Percentiles rank a stretch among this genome's conserved stretches.
phyloP scores from a whole-genome alignment of 2,797 vertebrate species.

The Momotus momota region DNA sequence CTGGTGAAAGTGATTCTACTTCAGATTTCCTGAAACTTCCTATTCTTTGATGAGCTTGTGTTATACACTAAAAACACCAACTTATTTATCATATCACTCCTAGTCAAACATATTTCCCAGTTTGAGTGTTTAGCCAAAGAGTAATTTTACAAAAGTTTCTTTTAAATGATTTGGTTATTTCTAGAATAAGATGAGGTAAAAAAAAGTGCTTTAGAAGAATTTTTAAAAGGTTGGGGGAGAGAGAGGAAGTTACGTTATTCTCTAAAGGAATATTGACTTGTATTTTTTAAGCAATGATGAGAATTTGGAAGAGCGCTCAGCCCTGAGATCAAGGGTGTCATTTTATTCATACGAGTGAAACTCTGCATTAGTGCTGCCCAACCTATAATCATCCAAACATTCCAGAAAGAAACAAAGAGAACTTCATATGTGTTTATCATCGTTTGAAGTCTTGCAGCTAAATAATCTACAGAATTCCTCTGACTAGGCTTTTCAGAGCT shows the following conservation, averaged over 20 bases:
- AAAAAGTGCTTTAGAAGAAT: background rate
- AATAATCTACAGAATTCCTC: background rate
- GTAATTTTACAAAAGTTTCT: background rate
- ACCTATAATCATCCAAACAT: background rate
- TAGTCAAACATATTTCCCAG: background rate
- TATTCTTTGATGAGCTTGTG: background rate
- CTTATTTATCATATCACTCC: background rate
- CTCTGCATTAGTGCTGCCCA: background rate
- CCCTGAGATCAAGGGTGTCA: background rate
- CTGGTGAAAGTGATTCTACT: background rate
- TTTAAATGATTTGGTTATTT: background rate
- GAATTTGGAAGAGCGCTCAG: background rate
- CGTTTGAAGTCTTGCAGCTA: background rate
- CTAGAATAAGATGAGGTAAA: background rate
- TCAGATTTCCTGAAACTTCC: background rate
- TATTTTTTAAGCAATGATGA: background rate
- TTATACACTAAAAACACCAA: background rate
- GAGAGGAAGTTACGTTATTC: background rate
- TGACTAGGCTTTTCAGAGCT: background rate
- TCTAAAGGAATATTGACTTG: background rate
- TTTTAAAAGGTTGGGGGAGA: fast-evolving
- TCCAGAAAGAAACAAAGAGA: background rate
- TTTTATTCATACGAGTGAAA: background rate
- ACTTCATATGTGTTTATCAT: fast-evolving
- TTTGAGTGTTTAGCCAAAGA: background rate